Evolutionary conservation across 2,888 invertebrate genomes (phyloP), one percentile per base, ranked within the genome.

Genomic region (Aproaerema taeniolella): DNA sequence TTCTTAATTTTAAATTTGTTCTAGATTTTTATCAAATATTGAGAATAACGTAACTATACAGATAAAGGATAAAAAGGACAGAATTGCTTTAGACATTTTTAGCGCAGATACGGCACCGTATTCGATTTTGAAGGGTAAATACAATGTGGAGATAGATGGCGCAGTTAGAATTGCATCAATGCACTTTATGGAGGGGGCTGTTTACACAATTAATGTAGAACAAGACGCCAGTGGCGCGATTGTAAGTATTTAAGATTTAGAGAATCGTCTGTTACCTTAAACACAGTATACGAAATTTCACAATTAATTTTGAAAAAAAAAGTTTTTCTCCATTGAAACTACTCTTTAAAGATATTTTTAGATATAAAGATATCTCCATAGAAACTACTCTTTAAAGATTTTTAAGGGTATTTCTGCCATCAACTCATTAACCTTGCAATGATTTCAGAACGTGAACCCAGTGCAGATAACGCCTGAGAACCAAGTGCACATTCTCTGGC

Each of bases 401-500:
- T n/a, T n/a, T n/a, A n/a, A n/a, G n/a, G n/a, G n/a, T n/a, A n/a
- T n/a, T n/a, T n/a, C n/a, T n/a, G n/a, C n/a, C n/a, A n/a, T n/a
- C n/a, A n/a, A n/a, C n/a, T n/a, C n/a, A n/a, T n/a, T n/a, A n/a
- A n/a, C n/a, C n/a, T n/a, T n/a, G n/a, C n/a, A n/a, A n/a, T n/a
- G n/a, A n/a, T n/a, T 8, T 4, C 20, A 87, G 81, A 41, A 50
- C 1, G 68, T 73, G 1, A 72, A 76, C 7, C 50, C 63, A 40
- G 57, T 88, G 8, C 72, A 64, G 3, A 83, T 93, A 16, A 92
- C 93, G 0, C 77, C 89, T 1, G 89, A 93, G 0, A 95, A 94
- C 68, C 89, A 89, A 1, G 70, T 97, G 1, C 93, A 94, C 57
- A 94, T 98, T 62, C 68, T 95, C 2, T 94, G 92, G 93, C 90